Base-by-base conservation (phyloP, 2,113 vertebrate genomes). In the Vidua chalybeata region DNA sequence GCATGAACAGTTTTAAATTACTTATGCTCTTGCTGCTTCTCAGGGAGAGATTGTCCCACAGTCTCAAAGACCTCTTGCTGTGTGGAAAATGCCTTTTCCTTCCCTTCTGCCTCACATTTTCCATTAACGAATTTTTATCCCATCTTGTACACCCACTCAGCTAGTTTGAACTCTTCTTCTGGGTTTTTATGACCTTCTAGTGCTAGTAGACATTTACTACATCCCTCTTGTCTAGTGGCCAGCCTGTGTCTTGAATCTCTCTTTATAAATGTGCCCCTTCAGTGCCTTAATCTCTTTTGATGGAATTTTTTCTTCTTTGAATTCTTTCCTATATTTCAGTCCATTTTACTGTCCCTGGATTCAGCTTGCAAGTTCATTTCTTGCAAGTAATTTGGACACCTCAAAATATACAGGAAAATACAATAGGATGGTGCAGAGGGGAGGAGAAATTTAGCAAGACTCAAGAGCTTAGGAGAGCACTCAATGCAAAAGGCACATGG, bases 51-150 rank as follows among this genome's bases (percentile, higher is more conserved):
- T 22, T 89, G 89, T 94, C 86, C 84, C 89, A 93, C 73, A 92
- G 83, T 45, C 89, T 84, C 76, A 78, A 67, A 92, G 85, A 86
- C 72, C 68, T 94, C 82, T 93, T 76, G 27, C 62, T 66, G 33
- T 59, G 43, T 94, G 75, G 89, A 93, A 95, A 93, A 94, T 71
- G 82, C 49, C 46, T 96, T 88, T 93, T 94, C 51, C 72, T 91
- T 91, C 83, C 72, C 51, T 84, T 87, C 75, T 91, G 94, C 68
- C 75, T 96, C 95, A 96, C 1, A 86, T 92, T 97, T 97, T 96
- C 95, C 93, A 75, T 86, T 94, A 92, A 81, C 0, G 0, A 90
- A 27, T 67, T 96, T 96, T 94, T 73, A 88, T 84, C 72, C 63
- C 39, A 52, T 80, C 64, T 80, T 84, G 41, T 86, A 95, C 86